Percentiles rank a stretch among this genome's conserved stretches.
These are phyloP conservation scores for Lordiphosa stackelbergi DNA, from an alignment of 1,140 invertebrate species.

Conservation along the genomic window DNA sequence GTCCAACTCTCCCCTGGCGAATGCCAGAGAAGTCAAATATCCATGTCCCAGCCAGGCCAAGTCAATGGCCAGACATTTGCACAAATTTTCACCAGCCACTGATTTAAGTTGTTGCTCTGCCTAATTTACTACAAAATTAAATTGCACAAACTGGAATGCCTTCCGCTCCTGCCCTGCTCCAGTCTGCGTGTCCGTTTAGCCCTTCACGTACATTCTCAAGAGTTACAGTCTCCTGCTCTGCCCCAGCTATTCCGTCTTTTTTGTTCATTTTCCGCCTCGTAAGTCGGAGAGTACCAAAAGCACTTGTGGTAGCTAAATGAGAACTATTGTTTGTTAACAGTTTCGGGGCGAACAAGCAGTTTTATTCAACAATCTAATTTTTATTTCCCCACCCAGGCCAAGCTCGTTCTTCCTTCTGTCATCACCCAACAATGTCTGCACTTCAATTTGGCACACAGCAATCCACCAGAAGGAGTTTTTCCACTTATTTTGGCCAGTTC, in stretches of 20 bases:
- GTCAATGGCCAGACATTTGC: slow-evolving; percentile 34
- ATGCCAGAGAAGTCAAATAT: slow-evolving; percentile 5
- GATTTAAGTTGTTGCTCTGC: slow-evolving; percentile 42
- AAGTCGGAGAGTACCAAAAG: slow-evolving; percentile 36
- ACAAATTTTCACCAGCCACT: slow-evolving; percentile 42
- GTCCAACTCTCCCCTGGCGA: background rate
- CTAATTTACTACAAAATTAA: slow-evolving; percentile 60
- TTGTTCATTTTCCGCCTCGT: slow-evolving; percentile 59
- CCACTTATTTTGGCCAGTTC: background rate
- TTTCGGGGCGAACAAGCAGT: slow-evolving; percentile 33
- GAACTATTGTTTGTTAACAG: slow-evolving; percentile 54
- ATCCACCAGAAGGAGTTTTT: background rate
- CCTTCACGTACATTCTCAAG: slow-evolving; percentile 6
- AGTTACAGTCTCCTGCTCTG: slow-evolving; percentile 2
- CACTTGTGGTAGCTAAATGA: slow-evolving; percentile 56
- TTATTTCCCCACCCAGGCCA: slow-evolving; percentile 11
- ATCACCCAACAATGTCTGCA: slow-evolving; percentile 16
- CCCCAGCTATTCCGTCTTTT: slow-evolving; percentile 16
- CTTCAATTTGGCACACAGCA: slow-evolving; percentile 2
- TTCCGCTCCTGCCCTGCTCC: slow-evolving; percentile 18
- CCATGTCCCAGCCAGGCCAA: background rate
- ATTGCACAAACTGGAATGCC: slow-evolving; percentile 44
- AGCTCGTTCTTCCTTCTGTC: background rate
- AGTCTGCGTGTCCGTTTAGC: slow-evolving; percentile 22
- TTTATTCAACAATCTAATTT: slow-evolving; percentile 46